These are phyloP conservation scores for Apogon hyalosoma DNA, from an alignment of 2,797 vertebrate species.

Conservation along the genomic window DNA sequence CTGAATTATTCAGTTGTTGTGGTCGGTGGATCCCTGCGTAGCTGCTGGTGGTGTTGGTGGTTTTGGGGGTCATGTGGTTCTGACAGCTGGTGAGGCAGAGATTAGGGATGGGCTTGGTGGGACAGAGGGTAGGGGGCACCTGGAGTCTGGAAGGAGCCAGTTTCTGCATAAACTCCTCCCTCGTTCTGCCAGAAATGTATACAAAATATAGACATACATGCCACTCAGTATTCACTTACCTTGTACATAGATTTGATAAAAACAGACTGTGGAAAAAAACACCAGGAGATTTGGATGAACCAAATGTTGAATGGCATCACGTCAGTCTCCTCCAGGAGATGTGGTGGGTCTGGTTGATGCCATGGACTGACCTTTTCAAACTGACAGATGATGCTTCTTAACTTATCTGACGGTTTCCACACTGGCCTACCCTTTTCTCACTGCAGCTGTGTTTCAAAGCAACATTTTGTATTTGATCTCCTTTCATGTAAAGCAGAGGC, in stretches of 20 bases:
- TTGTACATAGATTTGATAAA: constrained; percentile 6
- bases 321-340: neutral
- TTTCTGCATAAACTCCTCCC: constrained; percentile 35
- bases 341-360: constrained; percentile 26
- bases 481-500: constrained; percentile 8
- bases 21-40: constrained; percentile 47
- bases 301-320: constrained; percentile 13
- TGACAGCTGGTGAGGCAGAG: constrained; percentile 82
- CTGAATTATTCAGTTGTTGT: constrained; percentile 73
- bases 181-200: neutral
- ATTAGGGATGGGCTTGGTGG: constrained; percentile 72
- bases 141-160: constrained; percentile 66
- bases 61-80: constrained; percentile 73
- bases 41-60: constrained; percentile 50
- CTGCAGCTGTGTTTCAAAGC: constrained; percentile 45
- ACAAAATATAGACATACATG: too few species aligned
- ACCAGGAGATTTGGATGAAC: neutral
- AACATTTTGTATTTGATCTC: constrained; percentile 49
- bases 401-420: constrained; percentile 43
- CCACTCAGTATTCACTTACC: too few species aligned
- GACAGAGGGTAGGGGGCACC: constrained; percentile 58
- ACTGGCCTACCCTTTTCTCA: constrained; percentile 36
- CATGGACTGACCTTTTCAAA: constrained; percentile 56
- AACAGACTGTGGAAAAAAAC: neutral
- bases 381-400: constrained; percentile 40